Evolutionary conservation across 1,140 invertebrate genomes (phyloP).

Genomic region (Drosophila rhopaloa): DNA sequence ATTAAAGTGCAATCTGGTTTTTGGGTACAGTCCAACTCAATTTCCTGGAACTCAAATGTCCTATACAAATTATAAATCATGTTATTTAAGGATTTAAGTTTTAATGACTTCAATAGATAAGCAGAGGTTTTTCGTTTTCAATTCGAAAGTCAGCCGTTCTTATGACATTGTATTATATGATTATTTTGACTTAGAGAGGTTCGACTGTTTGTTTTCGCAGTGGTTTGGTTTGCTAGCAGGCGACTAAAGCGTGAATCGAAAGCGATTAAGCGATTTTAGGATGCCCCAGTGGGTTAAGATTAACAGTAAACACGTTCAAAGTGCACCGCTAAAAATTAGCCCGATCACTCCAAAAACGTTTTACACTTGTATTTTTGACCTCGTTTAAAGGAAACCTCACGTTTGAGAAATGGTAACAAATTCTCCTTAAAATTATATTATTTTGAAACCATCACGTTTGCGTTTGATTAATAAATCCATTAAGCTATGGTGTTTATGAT

Average conservation of each 20-base stretch:
- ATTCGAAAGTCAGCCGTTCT: no score
- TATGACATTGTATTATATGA: neutral
- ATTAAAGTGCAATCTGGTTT: slow-evolving; percentile 20
- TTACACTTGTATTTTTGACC: slow-evolving; percentile 5
- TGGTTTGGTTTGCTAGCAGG: slow-evolving; percentile 3
- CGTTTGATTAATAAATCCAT: neutral
- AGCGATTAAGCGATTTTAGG: slow-evolving; percentile 3
- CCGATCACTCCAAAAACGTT: neutral
- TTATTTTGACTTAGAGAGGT: neutral
- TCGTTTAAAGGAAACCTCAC: neutral
- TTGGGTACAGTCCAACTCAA: neutral
- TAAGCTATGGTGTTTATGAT: no score
- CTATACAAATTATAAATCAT: no score
- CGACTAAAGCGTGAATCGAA: slow-evolving; percentile 32
- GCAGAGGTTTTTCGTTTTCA: no score
- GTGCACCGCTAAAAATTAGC: slow-evolving; percentile 7
- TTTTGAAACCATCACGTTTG: slow-evolving; percentile 7
- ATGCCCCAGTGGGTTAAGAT: slow-evolving; percentile 7
- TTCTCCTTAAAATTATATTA: neutral
- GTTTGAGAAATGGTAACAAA: neutral
- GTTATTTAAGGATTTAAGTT: no score
- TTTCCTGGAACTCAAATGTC: neutral
- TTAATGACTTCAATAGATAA: no score
- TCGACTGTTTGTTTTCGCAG: slow-evolving; percentile 6
- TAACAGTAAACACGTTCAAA: slow-evolving; percentile 29